These are phyloP conservation scores for Nephrotoma guestfalica DNA, from an alignment of 2,888 invertebrate species.

Conservation along the genomic window DNA sequence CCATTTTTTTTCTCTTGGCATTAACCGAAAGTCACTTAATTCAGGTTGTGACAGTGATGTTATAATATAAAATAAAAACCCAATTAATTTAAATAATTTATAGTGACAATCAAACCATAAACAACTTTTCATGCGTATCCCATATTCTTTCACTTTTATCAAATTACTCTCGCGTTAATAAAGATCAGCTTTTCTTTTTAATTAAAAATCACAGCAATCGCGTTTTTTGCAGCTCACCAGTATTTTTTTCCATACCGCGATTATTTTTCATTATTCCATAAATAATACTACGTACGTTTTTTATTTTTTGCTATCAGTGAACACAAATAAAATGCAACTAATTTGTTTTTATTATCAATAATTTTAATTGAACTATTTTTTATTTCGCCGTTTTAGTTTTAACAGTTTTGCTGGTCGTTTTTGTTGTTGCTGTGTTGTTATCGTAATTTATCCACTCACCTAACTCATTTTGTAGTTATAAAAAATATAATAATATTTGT, in stretches of 20 bases:
- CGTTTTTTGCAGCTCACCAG: neutral
- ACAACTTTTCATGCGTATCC: neutral
- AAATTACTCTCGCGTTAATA: neutral
- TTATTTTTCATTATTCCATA: neutral
- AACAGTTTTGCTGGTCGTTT: neutral
- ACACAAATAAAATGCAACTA: neutral
- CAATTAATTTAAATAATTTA: neutral
- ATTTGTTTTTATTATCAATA: neutral
- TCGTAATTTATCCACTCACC: neutral
- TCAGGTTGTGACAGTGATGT: neutral
- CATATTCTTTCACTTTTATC: neutral
- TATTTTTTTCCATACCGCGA: neutral
- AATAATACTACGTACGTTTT: neutral
- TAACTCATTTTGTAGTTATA: neutral
- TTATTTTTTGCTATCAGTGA: neutral
- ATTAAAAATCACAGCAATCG: neutral
- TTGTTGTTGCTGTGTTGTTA: neutral
- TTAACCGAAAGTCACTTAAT: neutral
- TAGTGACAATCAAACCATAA: neutral
- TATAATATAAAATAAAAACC: neutral
- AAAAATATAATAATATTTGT: neutral
- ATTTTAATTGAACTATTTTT: neutral
- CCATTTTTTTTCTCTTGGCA: slow-evolving; percentile 31
- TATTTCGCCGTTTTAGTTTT: neutral
- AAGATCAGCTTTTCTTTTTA: neutral